Percentiles rank a stretch among this genome's conserved stretches.
These are phyloP conservation scores for Diarsia brunnea DNA, from an alignment of 2,888 invertebrate species.

Conservation along the genomic window DNA sequence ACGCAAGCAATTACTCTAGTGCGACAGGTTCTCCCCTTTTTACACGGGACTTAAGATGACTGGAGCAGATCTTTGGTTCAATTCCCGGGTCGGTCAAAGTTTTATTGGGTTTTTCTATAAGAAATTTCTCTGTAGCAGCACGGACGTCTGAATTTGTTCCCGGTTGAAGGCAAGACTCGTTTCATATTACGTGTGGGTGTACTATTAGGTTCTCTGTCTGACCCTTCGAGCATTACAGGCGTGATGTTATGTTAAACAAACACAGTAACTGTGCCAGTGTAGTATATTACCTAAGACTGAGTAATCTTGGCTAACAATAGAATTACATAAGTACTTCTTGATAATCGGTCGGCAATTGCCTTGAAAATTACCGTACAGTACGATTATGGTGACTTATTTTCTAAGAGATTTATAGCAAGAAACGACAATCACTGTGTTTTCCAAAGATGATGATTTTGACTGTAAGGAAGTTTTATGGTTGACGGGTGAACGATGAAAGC, in stretches of 20 bases:
- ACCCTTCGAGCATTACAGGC: background rate
- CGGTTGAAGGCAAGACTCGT: background rate
- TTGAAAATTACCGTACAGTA: background rate
- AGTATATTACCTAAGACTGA: background rate
- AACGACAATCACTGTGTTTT: background rate
- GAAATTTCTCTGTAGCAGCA: background rate
- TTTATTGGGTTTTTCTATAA: background rate
- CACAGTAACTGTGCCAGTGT: background rate
- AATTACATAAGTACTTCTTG: constrained; percentile 1
- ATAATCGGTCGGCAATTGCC: constrained; percentile 7
- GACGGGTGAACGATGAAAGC: background rate
- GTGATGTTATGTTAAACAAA: background rate
- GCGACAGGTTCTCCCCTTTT: no score
- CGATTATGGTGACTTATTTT: background rate
- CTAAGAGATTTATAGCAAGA: background rate
- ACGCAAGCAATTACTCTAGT: no score
- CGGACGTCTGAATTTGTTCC: background rate
- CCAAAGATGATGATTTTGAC: background rate
- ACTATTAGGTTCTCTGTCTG: background rate
- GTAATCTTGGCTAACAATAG: constrained; percentile 27
- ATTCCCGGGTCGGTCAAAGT: background rate
- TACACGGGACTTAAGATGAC: no score
- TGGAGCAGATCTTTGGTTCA: background rate
- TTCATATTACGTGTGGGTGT: no score
- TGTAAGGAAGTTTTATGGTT: background rate